Evolutionary conservation across 2,797 vertebrate genomes (phyloP).

Genomic region (Malacoraja senta): DNA sequence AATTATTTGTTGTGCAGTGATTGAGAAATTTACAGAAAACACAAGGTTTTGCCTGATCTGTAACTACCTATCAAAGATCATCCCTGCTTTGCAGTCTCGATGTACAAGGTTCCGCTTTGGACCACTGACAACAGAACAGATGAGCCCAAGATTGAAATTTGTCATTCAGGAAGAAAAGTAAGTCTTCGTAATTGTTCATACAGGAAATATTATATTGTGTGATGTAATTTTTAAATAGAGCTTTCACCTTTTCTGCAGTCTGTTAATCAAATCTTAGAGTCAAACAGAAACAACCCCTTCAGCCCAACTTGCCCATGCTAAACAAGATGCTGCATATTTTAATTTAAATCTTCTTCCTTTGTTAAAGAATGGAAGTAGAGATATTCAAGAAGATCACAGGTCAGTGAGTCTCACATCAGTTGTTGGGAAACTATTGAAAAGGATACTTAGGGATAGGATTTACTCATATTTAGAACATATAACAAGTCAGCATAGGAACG

Average conservation of each 20-base stretch:
- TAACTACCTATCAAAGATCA: conserved; percentile 97
- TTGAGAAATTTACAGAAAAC: conserved; percentile 96
- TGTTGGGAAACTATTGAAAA: too few species aligned
- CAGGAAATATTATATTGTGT: neutral
- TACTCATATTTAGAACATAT: too few species aligned
- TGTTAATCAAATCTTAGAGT: neutral
- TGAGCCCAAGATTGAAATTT: conserved; percentile 81
- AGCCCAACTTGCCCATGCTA: too few species aligned
- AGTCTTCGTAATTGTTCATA: conserved; percentile 44
- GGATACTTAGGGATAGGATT: too few species aligned
- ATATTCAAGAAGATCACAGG: too few species aligned
- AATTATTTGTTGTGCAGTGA: conserved; percentile 62
- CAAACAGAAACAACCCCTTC: too few species aligned
- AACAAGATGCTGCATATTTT: too few species aligned
- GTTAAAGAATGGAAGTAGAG: too few species aligned
- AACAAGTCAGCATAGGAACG: too few species aligned
- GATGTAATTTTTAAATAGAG: neutral
- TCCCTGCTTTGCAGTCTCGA: conserved; percentile 89
- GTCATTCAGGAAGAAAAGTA: conserved; percentile 81
- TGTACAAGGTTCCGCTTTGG: conserved; percentile 94
- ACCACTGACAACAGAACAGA: conserved; percentile 79
- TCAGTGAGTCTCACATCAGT: too few species aligned
- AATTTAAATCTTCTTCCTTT: too few species aligned
- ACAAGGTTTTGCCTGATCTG: conserved; percentile 93
- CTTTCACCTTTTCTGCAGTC: neutral